A percentile compares a stretch with the other conserved stretches of the same genome.
Evolutionary conservation across 2,113 vertebrate species (phyloP).

Genomic region (Alethe diademata): DNA sequence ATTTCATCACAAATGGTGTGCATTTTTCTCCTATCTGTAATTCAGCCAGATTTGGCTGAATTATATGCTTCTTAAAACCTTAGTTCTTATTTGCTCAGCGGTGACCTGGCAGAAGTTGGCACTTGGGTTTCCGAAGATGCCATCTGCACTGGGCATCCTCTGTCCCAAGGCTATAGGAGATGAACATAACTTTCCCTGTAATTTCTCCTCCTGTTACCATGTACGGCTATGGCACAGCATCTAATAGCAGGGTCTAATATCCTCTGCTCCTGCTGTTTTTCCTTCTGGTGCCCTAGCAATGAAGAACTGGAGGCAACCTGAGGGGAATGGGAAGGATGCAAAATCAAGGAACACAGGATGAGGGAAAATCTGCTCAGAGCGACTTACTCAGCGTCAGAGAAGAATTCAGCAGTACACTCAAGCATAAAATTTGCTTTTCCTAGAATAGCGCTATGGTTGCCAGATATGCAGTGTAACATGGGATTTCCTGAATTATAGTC

Average conservation of each 20-base stretch:
- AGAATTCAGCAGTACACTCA: background rate
- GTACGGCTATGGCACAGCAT: background rate
- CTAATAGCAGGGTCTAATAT: constrained; percentile 54
- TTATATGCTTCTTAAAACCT: background rate
- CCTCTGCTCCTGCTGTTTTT: constrained; percentile 53
- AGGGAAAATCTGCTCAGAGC: constrained; percentile 1
- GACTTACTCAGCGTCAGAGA: background rate
- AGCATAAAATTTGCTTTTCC: constrained; percentile 43
- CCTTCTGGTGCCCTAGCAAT: constrained; percentile 45
- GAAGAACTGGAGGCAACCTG: background rate
- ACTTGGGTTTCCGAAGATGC: background rate
- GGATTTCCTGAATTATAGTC: background rate
- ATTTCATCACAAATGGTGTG: background rate
- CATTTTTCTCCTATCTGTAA: background rate
- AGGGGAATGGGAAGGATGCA: constrained; percentile 5
- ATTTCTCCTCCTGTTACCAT: constrained; percentile 33
- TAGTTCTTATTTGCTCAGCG: constrained; percentile 21
- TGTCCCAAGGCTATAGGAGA: constrained; percentile 19
- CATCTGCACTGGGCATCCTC: constrained; percentile 58
- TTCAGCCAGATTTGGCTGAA: background rate
- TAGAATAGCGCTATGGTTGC: background rate
- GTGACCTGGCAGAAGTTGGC: constrained; percentile 4
- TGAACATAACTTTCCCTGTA: background rate
- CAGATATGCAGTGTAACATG: background rate
- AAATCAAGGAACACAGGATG: constrained; percentile 31